phyloP scores from a whole-genome alignment of 2,888 invertebrate genomes.

The Reticulitermes lucifugus region DNA sequence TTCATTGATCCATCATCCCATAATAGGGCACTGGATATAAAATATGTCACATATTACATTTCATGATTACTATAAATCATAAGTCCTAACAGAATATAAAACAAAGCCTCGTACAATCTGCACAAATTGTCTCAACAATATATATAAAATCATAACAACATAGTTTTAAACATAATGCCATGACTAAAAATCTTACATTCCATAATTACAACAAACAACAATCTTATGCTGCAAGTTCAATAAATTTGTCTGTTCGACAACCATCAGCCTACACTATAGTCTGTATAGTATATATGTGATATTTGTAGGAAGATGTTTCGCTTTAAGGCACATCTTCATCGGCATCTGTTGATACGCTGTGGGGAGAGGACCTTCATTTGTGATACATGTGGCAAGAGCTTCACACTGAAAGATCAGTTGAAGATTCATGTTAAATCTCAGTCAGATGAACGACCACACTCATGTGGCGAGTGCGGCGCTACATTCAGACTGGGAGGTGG shows the following conservation, averaged over 20 bases:
- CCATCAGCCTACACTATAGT: too few relatives aligned
- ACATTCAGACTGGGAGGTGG: neutral
- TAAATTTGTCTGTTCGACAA: too few relatives aligned
- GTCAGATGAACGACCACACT: conserved; percentile 14
- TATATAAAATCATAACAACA: too few relatives aligned
- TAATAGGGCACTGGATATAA: too few relatives aligned
- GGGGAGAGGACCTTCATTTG: conserved; percentile 28
- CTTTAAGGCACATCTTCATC: neutral
- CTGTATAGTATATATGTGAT: conserved; percentile 3
- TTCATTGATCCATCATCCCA: too few relatives aligned
- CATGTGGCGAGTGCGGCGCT: conserved; percentile 14
- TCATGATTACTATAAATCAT: too few relatives aligned
- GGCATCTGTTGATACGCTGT: conserved; percentile 10
- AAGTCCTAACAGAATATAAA: too few relatives aligned
- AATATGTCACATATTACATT: too few relatives aligned
- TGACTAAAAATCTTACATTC: too few relatives aligned
- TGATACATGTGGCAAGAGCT: conserved; percentile 29
- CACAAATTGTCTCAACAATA: too few relatives aligned
- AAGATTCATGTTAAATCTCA: conserved; percentile 1
- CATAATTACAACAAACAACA: neutral
- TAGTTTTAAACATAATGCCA: too few relatives aligned
- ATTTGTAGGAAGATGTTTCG: conserved; percentile 25
- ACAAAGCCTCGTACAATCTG: too few relatives aligned
- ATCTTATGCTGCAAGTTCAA: neutral
- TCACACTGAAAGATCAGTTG: conserved; percentile 13